Conservation (phyloP, 2,888 invertebrate species). For the Drosophila phalerata region DNA sequence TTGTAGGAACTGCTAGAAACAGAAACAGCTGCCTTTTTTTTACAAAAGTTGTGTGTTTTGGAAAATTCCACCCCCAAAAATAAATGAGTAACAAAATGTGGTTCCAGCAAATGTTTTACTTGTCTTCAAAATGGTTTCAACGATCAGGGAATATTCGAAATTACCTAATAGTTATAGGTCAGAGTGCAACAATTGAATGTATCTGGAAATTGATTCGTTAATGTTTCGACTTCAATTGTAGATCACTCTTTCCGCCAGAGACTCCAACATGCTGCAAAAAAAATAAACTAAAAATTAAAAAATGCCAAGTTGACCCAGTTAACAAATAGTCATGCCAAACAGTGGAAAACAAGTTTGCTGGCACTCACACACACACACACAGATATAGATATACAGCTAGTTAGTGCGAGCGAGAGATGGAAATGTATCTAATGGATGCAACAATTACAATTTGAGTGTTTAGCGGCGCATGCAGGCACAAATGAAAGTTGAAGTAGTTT, state of each 20-base stretch:
- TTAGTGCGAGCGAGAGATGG: slow-evolving; percentile 24
- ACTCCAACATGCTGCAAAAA: slow-evolving; percentile 34
- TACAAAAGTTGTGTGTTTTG: not conserved
- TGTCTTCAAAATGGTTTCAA: not conserved
- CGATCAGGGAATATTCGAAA: not conserved
- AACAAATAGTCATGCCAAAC: slow-evolving; percentile 67
- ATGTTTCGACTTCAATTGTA: not conserved
- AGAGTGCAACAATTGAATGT: slow-evolving; percentile 3
- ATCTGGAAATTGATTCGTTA: not conserved
- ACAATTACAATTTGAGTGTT: slow-evolving; percentile 60
- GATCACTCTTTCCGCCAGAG: not conserved
- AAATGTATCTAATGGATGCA: slow-evolving; percentile 58
- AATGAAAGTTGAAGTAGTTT: slow-evolving; percentile 32
- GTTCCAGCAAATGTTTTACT: not conserved
- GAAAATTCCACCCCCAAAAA: not conserved
- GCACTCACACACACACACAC: slow-evolving; percentile 24
- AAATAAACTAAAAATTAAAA: slow-evolving; percentile 18
- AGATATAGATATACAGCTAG: slow-evolving; percentile 8
- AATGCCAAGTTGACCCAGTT: slow-evolving; percentile 72
- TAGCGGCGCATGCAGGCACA: slow-evolving; percentile 51
- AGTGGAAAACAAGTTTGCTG: slow-evolving; percentile 69
- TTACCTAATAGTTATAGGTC: slow-evolving; percentile 14
- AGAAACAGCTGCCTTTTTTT: not conserved
- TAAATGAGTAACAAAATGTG: not conserved
- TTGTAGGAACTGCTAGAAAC: not conserved